phyloP scores from a whole-genome alignment of 1,140 invertebrate genomes.

The Nasonia longicornis region DNA sequence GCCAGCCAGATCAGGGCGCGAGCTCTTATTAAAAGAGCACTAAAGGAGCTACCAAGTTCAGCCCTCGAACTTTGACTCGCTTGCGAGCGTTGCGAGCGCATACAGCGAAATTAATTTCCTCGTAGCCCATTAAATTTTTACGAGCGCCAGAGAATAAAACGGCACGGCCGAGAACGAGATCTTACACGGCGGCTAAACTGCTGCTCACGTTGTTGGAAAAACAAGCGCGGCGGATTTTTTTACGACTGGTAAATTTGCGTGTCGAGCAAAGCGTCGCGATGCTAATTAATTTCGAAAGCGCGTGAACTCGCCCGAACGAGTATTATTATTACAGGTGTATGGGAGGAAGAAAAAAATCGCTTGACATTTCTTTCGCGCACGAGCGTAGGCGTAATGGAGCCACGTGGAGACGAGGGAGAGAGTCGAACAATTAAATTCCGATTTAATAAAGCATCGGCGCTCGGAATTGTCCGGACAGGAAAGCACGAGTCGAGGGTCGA shows the following conservation, averaged over 20 bases:
- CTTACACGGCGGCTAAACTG: background rate
- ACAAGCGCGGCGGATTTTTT: background rate
- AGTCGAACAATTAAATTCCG: conserved; percentile 61
- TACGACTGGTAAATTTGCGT: conserved; percentile 11
- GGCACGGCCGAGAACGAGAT: background rate
- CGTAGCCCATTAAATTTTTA: conserved; percentile 44
- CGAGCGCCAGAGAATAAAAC: conserved; percentile 34
- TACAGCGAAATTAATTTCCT: conserved; percentile 43
- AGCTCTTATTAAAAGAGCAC: conserved; percentile 24
- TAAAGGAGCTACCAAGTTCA: background rate
- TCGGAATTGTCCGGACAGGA: conserved; percentile 41
- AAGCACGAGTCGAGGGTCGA: conserved; percentile 50
- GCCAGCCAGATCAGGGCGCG: conserved; percentile 8
- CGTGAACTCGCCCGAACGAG: background rate
- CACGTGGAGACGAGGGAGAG: background rate
- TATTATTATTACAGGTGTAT: background rate
- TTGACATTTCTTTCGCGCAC: background rate
- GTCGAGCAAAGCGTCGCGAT: background rate
- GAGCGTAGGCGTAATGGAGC: background rate
- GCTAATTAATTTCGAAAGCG: background rate
- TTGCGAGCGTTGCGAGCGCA: background rate
- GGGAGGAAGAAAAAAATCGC: background rate
- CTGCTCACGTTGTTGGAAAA: conserved; percentile 6
- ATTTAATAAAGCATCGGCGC: conserved; percentile 58
- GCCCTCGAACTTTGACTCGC: conserved; percentile 30